Conservation (phyloP, 2,797 vertebrate genomes). For the Hypotaenidia philippensis region DNA sequence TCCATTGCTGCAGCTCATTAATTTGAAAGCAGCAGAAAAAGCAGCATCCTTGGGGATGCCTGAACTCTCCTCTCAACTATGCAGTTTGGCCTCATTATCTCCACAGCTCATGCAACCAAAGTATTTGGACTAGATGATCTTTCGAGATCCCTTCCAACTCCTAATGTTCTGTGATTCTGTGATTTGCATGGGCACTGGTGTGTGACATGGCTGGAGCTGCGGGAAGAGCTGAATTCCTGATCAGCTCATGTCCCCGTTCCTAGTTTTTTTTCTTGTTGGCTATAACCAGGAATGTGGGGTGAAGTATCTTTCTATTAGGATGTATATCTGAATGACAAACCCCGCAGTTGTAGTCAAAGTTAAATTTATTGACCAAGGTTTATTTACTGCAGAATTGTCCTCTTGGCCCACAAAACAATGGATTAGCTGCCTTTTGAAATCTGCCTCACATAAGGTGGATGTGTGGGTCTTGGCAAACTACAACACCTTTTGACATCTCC, state of each 20-base stretch:
- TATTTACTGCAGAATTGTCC: neutral
- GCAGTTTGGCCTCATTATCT: neutral
- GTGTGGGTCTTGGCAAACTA: neutral
- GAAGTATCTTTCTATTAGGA: neutral
- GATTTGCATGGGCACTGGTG: neutral
- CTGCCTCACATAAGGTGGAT: neutral
- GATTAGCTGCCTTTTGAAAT: neutral
- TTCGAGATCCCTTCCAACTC: no score
- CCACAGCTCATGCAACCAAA: fast-evolving
- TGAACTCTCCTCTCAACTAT: neutral
- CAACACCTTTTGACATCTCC: neutral
- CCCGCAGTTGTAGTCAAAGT: neutral
- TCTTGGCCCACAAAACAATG: neutral
- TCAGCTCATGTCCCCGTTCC: neutral
- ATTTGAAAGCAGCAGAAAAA: neutral
- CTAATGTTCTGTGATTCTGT: no score
- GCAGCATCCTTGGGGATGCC: neutral
- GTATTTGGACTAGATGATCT: no score
- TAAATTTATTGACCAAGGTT: neutral
- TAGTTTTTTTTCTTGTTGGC: neutral
- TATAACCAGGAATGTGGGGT: neutral
- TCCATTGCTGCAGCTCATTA: neutral
- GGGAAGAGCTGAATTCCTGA: neutral
- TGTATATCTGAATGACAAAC: neutral
- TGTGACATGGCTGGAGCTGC: neutral